Conservation (phyloP, 1,140 invertebrate genomes). For the Chrysomallon squamiferum region DNA sequence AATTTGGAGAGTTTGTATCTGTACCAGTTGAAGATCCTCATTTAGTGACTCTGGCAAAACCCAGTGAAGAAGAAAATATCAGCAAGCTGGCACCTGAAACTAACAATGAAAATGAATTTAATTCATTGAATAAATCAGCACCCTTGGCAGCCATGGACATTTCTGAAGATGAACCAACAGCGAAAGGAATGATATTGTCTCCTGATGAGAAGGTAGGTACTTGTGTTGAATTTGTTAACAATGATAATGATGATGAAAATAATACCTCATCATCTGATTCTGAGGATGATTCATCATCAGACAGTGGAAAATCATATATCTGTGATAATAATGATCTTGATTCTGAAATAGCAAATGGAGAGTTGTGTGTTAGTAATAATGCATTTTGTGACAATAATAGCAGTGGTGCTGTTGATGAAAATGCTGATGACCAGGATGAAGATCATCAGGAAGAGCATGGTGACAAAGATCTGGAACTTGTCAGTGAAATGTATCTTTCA, state of each 20-base stretch:
- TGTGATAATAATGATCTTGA: neutral
- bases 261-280: slow-evolving; percentile 19
- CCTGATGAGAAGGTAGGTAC: slow-evolving; percentile 3
- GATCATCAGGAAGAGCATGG: slow-evolving; percentile 14
- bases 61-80: no score
- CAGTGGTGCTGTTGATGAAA: neutral
- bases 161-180: neutral
- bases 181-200: neutral
- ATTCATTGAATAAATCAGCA: no score
- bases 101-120: no score
- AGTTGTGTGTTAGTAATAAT: no score
- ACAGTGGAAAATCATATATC: slow-evolving; percentile 1
- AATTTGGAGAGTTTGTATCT: no score
- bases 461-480: slow-evolving; percentile 37
- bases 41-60: no score
- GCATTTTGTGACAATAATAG: no score
- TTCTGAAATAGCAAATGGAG: neutral
- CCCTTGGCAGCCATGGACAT: no score
- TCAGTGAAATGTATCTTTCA: slow-evolving; percentile 51
- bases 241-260: neutral
- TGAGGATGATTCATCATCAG: slow-evolving; percentile 5
- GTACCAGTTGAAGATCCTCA: no score
- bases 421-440: neutral
- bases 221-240: slow-evolving; percentile 5
- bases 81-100: no score